Conservation (phyloP, 2,888 invertebrate species). For the Fissipunctia ypsillon region DNA sequence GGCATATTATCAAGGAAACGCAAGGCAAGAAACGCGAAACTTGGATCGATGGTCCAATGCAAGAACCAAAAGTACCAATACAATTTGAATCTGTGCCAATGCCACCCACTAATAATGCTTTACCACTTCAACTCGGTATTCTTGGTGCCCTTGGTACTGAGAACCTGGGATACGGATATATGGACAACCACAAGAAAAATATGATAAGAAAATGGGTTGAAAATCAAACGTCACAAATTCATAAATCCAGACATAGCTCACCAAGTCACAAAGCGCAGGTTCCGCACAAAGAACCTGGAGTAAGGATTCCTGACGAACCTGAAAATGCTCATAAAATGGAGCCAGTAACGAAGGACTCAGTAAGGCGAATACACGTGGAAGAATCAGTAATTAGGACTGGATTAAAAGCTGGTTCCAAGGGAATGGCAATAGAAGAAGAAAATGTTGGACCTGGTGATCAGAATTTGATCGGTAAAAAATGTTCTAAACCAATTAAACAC, state of each 20-base stretch:
- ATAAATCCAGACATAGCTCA: constrained; percentile 91
- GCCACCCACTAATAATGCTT: constrained; percentile 86
- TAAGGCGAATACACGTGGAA: constrained; percentile 90
- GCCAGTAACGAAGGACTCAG: constrained; percentile 88
- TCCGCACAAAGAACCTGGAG: constrained; percentile 75
- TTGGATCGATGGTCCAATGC: constrained; percentile 99
- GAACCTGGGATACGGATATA: constrained; percentile 94
- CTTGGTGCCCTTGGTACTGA: constrained; percentile 87
- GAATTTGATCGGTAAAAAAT: constrained; percentile 73
- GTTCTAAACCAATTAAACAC: constrained; percentile 83
- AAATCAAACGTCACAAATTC: constrained; percentile 96
- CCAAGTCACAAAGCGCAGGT: constrained; percentile 82
- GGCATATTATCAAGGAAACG: constrained; percentile 94
- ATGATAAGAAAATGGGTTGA: constrained; percentile 98
- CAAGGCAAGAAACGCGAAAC: constrained; percentile 96
- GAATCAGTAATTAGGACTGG: constrained; percentile 92
- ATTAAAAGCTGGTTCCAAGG: constrained; percentile 89
- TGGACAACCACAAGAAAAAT: constrained; percentile 97
- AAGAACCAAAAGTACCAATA: constrained; percentile 89
- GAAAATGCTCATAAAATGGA: constrained; percentile 85
- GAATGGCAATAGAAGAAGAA: constrained; percentile 88
- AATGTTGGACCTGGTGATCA: constrained; percentile 82
- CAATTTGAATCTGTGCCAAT: constrained; percentile 91
- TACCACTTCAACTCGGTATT: constrained; percentile 84
- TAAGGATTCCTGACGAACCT: constrained; percentile 77